Conservation (phyloP, 2,113 vertebrate species). For the Speoplatyrhinus poulsoni region DNA sequence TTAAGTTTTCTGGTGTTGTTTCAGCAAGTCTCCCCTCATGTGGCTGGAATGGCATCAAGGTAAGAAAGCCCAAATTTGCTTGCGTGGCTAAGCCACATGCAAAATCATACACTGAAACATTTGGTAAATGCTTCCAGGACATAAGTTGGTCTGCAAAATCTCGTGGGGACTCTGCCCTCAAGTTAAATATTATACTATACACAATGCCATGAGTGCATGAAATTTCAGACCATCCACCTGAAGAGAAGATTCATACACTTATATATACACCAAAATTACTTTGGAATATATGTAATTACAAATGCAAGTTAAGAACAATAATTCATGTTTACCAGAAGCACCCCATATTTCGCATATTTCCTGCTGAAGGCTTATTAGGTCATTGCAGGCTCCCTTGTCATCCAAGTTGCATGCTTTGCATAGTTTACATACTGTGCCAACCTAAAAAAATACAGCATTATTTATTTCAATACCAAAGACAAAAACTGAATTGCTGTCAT, state of each 20-base stretch:
- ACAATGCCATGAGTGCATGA: slow-evolving; percentile 34
- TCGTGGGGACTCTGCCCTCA: slow-evolving; percentile 24
- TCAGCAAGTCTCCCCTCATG: slow-evolving; percentile 14
- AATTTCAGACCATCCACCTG: slow-evolving; percentile 33
- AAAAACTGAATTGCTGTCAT: too few species aligned
- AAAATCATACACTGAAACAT: slow-evolving; percentile 39
- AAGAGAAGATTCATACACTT: background rate
- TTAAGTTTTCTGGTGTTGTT: slow-evolving; percentile 11
- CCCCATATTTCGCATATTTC: slow-evolving; percentile 6
- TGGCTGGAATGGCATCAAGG: slow-evolving; percentile 10
- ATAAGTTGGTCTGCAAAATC: slow-evolving; percentile 36
- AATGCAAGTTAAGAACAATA: too few species aligned
- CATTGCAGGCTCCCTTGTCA: slow-evolving; percentile 1
- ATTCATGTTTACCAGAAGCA: background rate
- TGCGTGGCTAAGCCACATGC: slow-evolving; percentile 30
- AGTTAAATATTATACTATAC: slow-evolving; percentile 33
- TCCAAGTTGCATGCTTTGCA: slow-evolving; percentile 7
- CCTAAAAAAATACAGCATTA: background rate
- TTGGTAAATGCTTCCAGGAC: slow-evolving; percentile 37
- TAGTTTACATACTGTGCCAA: background rate
- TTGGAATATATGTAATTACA: background rate
- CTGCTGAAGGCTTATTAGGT: slow-evolving; percentile 18
- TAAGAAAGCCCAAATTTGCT: slow-evolving; percentile 7
- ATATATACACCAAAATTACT: too few species aligned
- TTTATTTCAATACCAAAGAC: too few species aligned